Conservation (phyloP, 2,113 vertebrate species). For the Ophthalmolycus amberensis region DNA sequence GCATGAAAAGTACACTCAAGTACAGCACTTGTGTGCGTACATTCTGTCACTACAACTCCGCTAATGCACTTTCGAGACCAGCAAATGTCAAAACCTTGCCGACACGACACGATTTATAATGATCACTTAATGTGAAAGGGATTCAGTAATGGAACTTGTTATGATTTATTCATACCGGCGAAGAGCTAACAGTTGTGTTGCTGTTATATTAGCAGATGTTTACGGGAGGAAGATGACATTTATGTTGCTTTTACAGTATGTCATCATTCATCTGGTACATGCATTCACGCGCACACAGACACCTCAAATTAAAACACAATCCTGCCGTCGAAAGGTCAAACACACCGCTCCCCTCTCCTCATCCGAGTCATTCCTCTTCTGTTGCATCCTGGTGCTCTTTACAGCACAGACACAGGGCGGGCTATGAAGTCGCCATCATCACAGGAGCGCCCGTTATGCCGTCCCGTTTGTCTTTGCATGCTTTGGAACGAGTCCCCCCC, state of each 20-base stretch:
- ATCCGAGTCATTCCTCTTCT: background rate
- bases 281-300: background rate
- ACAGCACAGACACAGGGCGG: background rate
- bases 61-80: background rate
- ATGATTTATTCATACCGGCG: slow-evolving; percentile 55
- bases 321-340: slow-evolving; percentile 59
- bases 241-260: background rate
- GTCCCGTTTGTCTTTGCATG: slow-evolving; percentile 15
- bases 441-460: background rate
- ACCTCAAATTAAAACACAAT: slow-evolving; percentile 30
- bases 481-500: slow-evolving; percentile 4
- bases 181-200: background rate
- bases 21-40: no score
- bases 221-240: slow-evolving; percentile 31
- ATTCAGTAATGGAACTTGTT: slow-evolving; percentile 31
- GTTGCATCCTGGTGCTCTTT: background rate
- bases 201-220: background rate
- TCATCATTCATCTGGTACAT: slow-evolving; percentile 24
- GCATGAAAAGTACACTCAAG: background rate
- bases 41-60: background rate
- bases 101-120: background rate
- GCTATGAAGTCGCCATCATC: slow-evolving; percentile 13
- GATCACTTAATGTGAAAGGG: slow-evolving; percentile 28
- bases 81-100: background rate
- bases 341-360: background rate